phyloP scores from a whole-genome alignment of 2,888 invertebrate genomes.

The Acrocera orbiculus region DNA sequence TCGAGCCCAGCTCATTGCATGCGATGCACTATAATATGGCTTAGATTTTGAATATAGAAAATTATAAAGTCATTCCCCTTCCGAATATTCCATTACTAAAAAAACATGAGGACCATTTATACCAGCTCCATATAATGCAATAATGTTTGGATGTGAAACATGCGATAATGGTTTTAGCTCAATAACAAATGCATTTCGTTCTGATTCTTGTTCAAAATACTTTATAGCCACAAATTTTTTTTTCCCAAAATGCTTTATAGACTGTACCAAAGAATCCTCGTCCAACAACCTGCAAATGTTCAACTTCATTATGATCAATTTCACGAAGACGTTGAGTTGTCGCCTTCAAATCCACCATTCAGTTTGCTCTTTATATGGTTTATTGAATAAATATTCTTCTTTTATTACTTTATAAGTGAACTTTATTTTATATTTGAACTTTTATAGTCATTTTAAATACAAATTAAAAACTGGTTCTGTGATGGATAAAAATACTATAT shows the following conservation, averaged over 20 bases:
- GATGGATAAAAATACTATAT: too few species aligned
- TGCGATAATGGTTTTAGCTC: constrained; percentile 80
- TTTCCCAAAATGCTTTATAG: constrained; percentile 73
- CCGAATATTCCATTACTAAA: constrained; percentile 96
- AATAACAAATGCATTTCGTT: constrained; percentile 71
- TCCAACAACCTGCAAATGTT: constrained; percentile 61
- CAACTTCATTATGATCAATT: constrained; percentile 60
- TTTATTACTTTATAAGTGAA: too few species aligned
- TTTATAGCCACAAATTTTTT: constrained; percentile 81
- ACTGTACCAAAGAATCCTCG: constrained; percentile 93
- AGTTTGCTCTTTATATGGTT: too few species aligned
- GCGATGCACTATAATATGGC: constrained; percentile 71
- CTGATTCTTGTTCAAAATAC: constrained; percentile 77
- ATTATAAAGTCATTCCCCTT: constrained; percentile 91
- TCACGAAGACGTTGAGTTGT: too few species aligned
- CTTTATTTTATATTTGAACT: too few species aligned
- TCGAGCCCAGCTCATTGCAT: constrained; percentile 91
- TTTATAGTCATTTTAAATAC: too few species aligned
- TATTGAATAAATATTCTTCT: too few species aligned
- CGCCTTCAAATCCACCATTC: too few species aligned
- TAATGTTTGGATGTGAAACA: constrained; percentile 85
- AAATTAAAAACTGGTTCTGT: too few species aligned
- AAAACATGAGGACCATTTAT: constrained; percentile 58
- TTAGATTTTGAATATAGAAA: constrained; percentile 72
- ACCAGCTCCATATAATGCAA: constrained; percentile 80